Percentiles rank a stretch among this genome's conserved stretches.
phyloP scores from a whole-genome alignment of 2,888 invertebrate species.

The Psylliodes chrysocephalus region DNA sequence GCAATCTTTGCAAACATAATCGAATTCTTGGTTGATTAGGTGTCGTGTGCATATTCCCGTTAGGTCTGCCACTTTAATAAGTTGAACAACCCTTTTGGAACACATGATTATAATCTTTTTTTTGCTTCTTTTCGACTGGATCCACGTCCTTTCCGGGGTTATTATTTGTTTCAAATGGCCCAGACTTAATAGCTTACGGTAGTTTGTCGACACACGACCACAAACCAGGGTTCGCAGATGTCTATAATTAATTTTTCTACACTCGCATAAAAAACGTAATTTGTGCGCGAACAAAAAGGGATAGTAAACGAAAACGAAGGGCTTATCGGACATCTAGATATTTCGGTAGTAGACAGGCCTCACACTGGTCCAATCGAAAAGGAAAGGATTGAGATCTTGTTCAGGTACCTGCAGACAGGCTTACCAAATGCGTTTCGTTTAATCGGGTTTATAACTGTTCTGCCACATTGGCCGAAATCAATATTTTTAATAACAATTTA shows the following conservation, averaged over 20 bases:
- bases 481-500: no score
- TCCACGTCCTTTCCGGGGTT: slow-evolving; percentile 49
- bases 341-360: slow-evolving; percentile 14
- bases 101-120: slow-evolving; percentile 42
- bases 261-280: slow-evolving; percentile 39
- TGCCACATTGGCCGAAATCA: no score
- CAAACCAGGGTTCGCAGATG: slow-evolving; percentile 44
- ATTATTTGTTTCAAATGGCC: slow-evolving; percentile 53
- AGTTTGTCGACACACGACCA: slow-evolving; percentile 26
- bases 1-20: slow-evolving; percentile 47
- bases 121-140: slow-evolving; percentile 43
- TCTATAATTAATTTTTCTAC: slow-evolving; percentile 42
- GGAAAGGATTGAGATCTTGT: slow-evolving; percentile 11
- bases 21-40: slow-evolving; percentile 57
- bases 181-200: slow-evolving; percentile 40
- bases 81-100: slow-evolving; percentile 60
- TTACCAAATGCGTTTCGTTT: not conserved
- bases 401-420: not conserved
- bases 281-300: slow-evolving; percentile 40
- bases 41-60: slow-evolving; percentile 53
- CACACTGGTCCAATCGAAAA: slow-evolving; percentile 30
- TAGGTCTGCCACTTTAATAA: slow-evolving; percentile 53
- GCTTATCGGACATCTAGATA: slow-evolving; percentile 29
- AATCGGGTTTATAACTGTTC: no score
- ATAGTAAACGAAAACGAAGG: slow-evolving; percentile 36